phyloP scores from a whole-genome alignment of 2,797 vertebrate species.

The Champsocephalus gunnari region DNA sequence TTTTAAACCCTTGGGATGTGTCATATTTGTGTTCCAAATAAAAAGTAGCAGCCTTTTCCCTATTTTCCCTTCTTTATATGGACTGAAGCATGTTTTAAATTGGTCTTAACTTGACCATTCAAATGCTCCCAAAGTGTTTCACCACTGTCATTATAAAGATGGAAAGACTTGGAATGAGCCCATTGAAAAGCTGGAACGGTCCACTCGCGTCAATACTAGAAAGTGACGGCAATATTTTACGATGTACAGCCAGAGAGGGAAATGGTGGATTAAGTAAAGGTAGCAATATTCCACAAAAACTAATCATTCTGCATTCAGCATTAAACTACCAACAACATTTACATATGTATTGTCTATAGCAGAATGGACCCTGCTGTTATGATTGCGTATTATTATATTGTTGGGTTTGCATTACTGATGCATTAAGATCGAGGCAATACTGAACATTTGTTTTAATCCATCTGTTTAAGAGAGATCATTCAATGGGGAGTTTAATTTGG shows the following conservation, averaged over 20 bases:
- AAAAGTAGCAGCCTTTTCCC: background rate
- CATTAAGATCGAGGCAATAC: background rate
- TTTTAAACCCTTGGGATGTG: background rate
- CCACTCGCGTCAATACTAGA: background rate
- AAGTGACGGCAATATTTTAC: background rate
- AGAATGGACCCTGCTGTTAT: background rate
- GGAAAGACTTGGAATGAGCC: background rate
- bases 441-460: background rate
- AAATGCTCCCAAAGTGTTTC: background rate
- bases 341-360: too few relatives aligned
- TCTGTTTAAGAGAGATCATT: background rate
- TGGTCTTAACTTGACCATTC: background rate
- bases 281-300: background rate
- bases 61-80: background rate
- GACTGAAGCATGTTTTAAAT: background rate
- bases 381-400: background rate
- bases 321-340: background rate
- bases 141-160: background rate
- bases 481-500: background rate
- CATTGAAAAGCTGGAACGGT: background rate
- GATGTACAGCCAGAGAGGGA: background rate
- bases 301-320: background rate
- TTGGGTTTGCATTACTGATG: background rate
- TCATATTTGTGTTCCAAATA: background rate
- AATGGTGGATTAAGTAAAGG: background rate